Evolutionary conservation across 2,113 vertebrate species (phyloP).

Genomic region (Phodopus roborovskii): DNA sequence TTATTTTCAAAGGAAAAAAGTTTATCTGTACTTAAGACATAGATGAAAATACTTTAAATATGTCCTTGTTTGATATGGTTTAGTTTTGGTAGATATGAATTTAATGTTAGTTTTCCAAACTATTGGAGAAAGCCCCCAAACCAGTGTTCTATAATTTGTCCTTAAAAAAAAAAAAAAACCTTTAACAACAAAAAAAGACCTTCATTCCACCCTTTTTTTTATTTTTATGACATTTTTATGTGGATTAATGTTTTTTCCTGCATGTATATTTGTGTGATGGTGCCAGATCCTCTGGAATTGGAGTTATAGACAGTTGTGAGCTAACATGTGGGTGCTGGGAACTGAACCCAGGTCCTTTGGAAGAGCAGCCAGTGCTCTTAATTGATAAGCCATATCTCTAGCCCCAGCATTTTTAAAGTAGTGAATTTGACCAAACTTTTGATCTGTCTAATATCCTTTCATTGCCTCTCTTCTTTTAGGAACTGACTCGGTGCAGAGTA

Average conservation of each 20-base stretch:
- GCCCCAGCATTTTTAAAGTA: background rate
- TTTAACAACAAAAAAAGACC: background rate
- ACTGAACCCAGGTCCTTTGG: background rate
- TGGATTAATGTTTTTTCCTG: background rate
- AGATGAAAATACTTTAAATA: slow-evolving; percentile 44
- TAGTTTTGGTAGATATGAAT: slow-evolving; percentile 34
- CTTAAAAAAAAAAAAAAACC: background rate
- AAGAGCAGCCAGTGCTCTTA: background rate
- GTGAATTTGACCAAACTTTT: background rate
- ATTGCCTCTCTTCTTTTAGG: background rate
- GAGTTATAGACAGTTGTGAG: background rate
- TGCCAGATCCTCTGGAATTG: background rate
- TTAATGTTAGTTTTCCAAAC: slow-evolving; percentile 16
- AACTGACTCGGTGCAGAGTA: slow-evolving; percentile 14
- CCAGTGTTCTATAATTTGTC: background rate
- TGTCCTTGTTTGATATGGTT: slow-evolving; percentile 44
- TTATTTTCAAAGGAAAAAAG: background rate
- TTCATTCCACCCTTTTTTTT: background rate
- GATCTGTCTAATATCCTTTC: background rate
- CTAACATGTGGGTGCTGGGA: background rate
- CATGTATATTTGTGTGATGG: background rate
- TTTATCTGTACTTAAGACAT: background rate
- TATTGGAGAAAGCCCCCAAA: background rate
- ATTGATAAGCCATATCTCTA: background rate
- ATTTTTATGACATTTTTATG: background rate